These are phyloP conservation scores for Plusia festucae DNA, from an alignment of 2,888 invertebrate genomes.

Conservation along the genomic window DNA sequence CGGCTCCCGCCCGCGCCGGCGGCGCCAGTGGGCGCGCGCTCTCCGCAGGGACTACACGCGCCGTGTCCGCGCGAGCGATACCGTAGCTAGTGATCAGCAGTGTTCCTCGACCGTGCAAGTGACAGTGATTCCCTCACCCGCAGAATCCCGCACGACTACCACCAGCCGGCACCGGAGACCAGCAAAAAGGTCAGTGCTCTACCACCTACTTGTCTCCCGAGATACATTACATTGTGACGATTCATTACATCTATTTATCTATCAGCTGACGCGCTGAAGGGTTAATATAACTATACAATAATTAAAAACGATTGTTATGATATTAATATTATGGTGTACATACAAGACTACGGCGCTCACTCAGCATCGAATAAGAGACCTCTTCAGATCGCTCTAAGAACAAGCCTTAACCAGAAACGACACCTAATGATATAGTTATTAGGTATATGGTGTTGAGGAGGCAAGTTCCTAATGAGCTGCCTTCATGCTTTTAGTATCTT, in stretches of 20 bases:
- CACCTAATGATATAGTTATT: too few relatives aligned
- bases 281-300: not conserved
- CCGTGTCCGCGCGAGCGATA: slow-evolving; percentile 44
- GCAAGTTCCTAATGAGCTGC: too few relatives aligned
- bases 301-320: not conserved
- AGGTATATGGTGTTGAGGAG: too few relatives aligned
- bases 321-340: not conserved
- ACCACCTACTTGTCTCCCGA: not conserved
- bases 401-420: too few relatives aligned
- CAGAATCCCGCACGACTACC: slow-evolving; percentile 5
- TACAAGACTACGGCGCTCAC: not conserved
- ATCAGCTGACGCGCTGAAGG: not conserved
- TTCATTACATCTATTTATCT: not conserved
- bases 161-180: not conserved
- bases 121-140: slow-evolving; percentile 53
- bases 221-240: too few relatives aligned
- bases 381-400: too few relatives aligned
- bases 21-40: slow-evolving; percentile 73
- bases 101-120: slow-evolving; percentile 47
- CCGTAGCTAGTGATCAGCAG: slow-evolving; percentile 57
- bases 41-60: slow-evolving; percentile 68
- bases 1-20: slow-evolving; percentile 52
- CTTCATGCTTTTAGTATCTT: too few relatives aligned
- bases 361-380: too few relatives aligned
- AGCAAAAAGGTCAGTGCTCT: slow-evolving; percentile 40